phyloP scores from a whole-genome alignment of 2,113 vertebrate species.

The Ramphastos sulfuratus region DNA sequence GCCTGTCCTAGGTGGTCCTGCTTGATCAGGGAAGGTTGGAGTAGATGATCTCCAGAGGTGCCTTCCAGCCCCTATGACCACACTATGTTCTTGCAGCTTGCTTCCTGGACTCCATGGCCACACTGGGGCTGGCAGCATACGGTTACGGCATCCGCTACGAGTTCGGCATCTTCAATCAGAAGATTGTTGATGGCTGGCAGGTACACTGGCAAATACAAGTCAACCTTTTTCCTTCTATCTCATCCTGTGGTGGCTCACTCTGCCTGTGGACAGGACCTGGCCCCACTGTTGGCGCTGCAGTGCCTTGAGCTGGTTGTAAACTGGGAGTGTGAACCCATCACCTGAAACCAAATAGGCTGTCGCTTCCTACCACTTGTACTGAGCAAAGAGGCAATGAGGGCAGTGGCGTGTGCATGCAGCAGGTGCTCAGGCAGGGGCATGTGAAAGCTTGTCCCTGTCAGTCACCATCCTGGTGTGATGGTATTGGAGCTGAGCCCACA shows the following conservation, averaged over 20 bases:
- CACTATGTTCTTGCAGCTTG: constrained; percentile 78
- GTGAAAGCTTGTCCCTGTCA: background rate
- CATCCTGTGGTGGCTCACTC: background rate
- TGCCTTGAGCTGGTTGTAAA: background rate
- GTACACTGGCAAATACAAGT: constrained; percentile 50
- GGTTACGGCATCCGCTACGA: constrained; percentile 92
- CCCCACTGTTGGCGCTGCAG: background rate
- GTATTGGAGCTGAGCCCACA: background rate
- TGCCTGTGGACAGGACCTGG: background rate
- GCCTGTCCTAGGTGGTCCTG: no score
- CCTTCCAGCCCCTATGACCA: background rate
- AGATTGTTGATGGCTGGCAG: constrained; percentile 87
- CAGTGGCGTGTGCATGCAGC: accelerated
- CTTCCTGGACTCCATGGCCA: constrained; percentile 90
- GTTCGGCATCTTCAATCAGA: constrained; percentile 94
- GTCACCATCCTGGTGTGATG: background rate
- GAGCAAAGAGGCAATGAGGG: background rate
- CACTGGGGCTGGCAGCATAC: constrained; percentile 84
- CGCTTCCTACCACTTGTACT: background rate
- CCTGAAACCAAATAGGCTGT: background rate
- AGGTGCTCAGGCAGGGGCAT: accelerated
- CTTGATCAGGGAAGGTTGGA: no score
- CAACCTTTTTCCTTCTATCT: background rate
- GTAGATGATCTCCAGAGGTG: no score
- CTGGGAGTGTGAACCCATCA: background rate